phyloP scores from a whole-genome alignment of 2,113 vertebrate genomes.

The Nothocercus julius region DNA sequence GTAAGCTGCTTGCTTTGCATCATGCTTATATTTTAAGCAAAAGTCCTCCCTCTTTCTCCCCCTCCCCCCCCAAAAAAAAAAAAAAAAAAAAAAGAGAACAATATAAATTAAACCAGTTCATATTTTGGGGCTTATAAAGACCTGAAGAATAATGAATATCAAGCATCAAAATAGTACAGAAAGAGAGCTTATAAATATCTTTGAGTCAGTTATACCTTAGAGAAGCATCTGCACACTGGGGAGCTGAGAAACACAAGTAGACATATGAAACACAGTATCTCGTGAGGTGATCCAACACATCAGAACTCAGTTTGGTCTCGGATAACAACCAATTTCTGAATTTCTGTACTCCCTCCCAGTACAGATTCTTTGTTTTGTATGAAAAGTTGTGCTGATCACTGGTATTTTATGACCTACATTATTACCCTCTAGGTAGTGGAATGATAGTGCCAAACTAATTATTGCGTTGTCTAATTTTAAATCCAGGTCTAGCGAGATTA shows the following conservation, averaged over 20 bases:
- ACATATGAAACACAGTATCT: slow-evolving; percentile 12
- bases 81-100: slow-evolving; percentile 5
- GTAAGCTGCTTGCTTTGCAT: slow-evolving; percentile 48
- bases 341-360: slow-evolving; percentile 38
- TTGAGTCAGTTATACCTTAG: slow-evolving; percentile 23
- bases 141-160: not conserved
- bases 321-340: slow-evolving; percentile 39
- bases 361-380: slow-evolving; percentile 73
- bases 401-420: slow-evolving; percentile 86
- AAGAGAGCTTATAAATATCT: not conserved
- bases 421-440: slow-evolving; percentile 83
- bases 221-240: not conserved
- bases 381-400: slow-evolving; percentile 75
- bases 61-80: not conserved
- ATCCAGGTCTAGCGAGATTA: slow-evolving; percentile 84
- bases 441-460: slow-evolving; percentile 85
- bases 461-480: slow-evolving; percentile 87
- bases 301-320: slow-evolving; percentile 38
- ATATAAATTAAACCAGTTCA: not conserved
- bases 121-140: not conserved
- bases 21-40: slow-evolving; percentile 43
- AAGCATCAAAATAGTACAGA: not conserved
- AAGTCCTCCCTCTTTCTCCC: not conserved
- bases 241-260: slow-evolving; percentile 41
- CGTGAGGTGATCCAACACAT: not conserved